A percentile compares a stretch with the other conserved stretches of the same genome.
Evolutionary conservation across 2,113 vertebrate genomes (phyloP).

Genomic region (Scolopax mira): DNA sequence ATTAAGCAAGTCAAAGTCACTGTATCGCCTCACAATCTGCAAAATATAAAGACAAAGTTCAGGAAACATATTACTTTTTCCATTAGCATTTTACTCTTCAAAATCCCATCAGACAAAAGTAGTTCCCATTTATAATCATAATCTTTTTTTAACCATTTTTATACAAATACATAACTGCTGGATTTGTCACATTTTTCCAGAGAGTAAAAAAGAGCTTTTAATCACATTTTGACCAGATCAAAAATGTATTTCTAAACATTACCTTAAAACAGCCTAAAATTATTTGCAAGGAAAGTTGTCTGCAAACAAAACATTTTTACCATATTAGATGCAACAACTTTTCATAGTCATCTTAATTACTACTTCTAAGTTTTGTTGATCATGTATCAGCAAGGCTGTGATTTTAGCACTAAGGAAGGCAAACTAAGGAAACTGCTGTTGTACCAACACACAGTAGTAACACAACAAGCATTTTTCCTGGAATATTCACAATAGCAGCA

Average conservation of each 20-base stretch:
- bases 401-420: neutral
- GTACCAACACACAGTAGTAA: neutral
- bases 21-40: slow-evolving; percentile 95
- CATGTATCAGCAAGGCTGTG: neutral
- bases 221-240: neutral
- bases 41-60: slow-evolving; percentile 62
- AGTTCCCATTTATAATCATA: neutral
- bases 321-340: neutral
- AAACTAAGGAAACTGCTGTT: too few relatives aligned
- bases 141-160: neutral
- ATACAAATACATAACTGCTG: neutral
- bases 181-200: neutral
- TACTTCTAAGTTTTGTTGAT: neutral
- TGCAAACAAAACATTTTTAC: neutral
- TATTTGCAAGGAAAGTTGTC: neutral
- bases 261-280: neutral
- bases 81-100: neutral
- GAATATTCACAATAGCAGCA: neutral
- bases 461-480: neutral
- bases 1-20: slow-evolving; percentile 96
- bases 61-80: neutral
- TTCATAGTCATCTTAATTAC: neutral
- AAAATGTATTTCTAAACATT: neutral
- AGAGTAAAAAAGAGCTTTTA: neutral
- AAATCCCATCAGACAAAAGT: neutral